Base-by-base conservation (phyloP, 2,888 invertebrate genomes). In the Eupithecia subumbrata region DNA sequence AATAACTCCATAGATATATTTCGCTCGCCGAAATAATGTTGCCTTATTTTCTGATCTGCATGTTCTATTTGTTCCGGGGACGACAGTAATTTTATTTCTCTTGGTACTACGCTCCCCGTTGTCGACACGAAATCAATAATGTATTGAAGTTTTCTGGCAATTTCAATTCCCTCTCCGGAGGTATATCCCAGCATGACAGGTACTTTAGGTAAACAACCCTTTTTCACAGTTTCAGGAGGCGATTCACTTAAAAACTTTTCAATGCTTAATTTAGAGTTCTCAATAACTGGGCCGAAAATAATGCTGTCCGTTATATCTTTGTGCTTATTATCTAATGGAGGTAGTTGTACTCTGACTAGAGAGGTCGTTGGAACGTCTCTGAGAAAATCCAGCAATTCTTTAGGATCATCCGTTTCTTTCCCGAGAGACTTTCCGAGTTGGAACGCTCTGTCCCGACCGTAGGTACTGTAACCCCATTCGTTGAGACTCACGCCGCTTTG, bases 401-500 rank as follows among this genome's bases (percentile, higher is more conserved):
- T 78, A 22, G 87, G 82, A 80, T 94, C 88, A 2, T 92, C 86
- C 0, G 94, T 94, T 18, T 94, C 89, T 78, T 88, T 91, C 0
- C 95, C 94, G 18, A 95, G 83, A 60, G 87, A 77, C 84, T 91
- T 91, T 12, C 92, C 95, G 12, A 95, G 84, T 84, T 94, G 93
- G 78, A 94, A 91, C 18, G 94, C 94, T 75, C 93, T 87, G 82
- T 90, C 84, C 22, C 87, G 86, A 0, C 87, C 90, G 78, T 94
- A 89, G 30, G 90, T 77, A 75, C 88, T 90, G 82, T 90, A 91
- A 75, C 89, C 86, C 95, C 95, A 95, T 77, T 94, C 94, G 78
- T 90, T 91, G 11, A 95, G 86, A 76, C 93, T 92, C 1, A 93
- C 91, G 43, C 95, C 95, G 76, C 95, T 95, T 86, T 95, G 95